These are phyloP conservation scores for Cabera pusaria DNA, from an alignment of 2,888 invertebrate genomes.

Conservation along the genomic window DNA sequence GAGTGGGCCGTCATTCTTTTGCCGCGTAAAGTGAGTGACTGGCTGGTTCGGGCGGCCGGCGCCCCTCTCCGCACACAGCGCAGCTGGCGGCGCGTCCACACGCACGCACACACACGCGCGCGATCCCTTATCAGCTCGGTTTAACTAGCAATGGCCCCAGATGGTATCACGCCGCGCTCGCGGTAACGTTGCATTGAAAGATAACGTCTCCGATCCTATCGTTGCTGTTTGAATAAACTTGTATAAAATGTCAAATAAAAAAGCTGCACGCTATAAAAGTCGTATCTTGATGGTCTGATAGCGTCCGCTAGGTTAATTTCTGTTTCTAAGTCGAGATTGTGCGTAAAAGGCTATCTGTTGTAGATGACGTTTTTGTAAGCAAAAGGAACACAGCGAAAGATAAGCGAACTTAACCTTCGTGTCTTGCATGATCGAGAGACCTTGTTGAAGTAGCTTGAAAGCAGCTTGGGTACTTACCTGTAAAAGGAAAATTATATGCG, in stretches of 20 bases:
- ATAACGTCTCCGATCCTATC: constrained; percentile 81
- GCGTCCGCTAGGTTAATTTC: constrained; percentile 40
- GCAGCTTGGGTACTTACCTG: constrained; percentile 16
- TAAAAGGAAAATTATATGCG: constrained; percentile 7
- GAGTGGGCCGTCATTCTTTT: constrained; percentile 76
- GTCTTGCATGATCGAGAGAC: constrained; percentile 1
- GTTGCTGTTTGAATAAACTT: constrained; percentile 81
- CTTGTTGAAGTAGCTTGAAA: too few relatives aligned
- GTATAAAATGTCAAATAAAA: constrained; percentile 83
- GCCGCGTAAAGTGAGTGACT: constrained; percentile 80
- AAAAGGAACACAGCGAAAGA: constrained; percentile 10
- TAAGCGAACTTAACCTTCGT: constrained; percentile 13
- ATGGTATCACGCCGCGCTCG: constrained; percentile 77
- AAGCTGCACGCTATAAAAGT: constrained; percentile 74
- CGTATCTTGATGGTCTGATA: constrained; percentile 70
- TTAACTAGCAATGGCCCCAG: constrained; percentile 82
- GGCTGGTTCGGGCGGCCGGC: constrained; percentile 58
- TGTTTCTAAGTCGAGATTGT: constrained; percentile 36
- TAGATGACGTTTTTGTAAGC: constrained; percentile 28
- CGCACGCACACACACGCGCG: constrained; percentile 54
- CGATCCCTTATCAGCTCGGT: constrained; percentile 80
- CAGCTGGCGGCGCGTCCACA: constrained; percentile 36
- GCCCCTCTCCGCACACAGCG: constrained; percentile 64
- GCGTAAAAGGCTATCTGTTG: constrained; percentile 31
- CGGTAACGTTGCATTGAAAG: constrained; percentile 83